Conservation (phyloP, 2,797 vertebrate genomes). For the Capromys pilorides region DNA sequence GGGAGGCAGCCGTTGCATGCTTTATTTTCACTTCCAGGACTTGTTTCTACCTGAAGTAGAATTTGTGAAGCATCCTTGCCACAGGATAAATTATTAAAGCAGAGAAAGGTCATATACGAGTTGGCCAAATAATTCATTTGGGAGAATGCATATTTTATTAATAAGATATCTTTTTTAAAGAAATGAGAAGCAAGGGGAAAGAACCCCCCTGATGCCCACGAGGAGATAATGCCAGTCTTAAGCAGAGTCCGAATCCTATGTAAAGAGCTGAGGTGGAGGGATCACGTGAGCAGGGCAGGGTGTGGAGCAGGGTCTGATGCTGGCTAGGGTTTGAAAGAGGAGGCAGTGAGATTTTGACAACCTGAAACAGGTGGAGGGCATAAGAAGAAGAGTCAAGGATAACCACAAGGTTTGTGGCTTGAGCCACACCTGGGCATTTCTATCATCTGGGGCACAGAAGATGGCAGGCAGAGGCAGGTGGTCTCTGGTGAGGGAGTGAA, state of each 20-base stretch:
- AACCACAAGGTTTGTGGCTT: background rate
- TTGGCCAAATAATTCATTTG: background rate
- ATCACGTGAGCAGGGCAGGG: background rate
- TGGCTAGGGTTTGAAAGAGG: background rate
- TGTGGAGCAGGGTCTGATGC: background rate
- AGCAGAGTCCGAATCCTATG: background rate
- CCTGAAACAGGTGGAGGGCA: background rate
- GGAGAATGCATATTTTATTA: slow-evolving; percentile 10
- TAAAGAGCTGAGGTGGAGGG: background rate
- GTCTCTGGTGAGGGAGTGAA: background rate
- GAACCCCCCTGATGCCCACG: background rate
- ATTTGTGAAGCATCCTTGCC: background rate
- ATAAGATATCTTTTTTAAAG: background rate
- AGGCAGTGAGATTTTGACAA: background rate
- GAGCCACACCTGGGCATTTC: background rate
- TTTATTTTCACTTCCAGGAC: background rate
- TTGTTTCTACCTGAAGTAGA: slow-evolving; percentile 15
- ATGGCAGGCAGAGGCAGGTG: background rate
- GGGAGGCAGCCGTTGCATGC: background rate
- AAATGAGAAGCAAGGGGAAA: background rate
- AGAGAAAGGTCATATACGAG: background rate
- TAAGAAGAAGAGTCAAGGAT: too few species aligned
- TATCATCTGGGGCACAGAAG: background rate
- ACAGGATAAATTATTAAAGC: background rate
- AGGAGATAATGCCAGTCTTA: background rate